Percentiles rank a stretch among this genome's conserved stretches.
phyloP scores from a whole-genome alignment of 2,113 vertebrate species.

The Atherinomorus stipes region DNA sequence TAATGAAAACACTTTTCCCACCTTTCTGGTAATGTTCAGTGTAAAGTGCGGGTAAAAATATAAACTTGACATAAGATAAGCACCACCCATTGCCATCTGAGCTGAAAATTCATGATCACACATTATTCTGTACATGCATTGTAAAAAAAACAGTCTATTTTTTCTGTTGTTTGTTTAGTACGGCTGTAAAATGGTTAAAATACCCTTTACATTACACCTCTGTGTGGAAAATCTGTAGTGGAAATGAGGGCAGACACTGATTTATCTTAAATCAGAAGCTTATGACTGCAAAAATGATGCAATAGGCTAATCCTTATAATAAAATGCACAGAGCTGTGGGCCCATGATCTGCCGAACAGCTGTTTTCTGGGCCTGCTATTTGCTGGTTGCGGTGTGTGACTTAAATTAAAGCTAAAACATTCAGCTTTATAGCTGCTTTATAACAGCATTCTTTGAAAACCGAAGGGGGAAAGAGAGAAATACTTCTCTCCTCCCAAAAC shows the following conservation, averaged over 20 bases:
- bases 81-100: slow-evolving; percentile 30
- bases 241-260: neutral
- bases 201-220: neutral
- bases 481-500: neutral
- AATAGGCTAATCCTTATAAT: neutral
- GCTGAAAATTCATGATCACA: neutral
- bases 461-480: too few relatives aligned
- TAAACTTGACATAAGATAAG: neutral
- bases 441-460: neutral
- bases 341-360: slow-evolving; percentile 21
- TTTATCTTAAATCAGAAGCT: neutral
- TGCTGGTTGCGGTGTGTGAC: slow-evolving; percentile 27
- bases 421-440: slow-evolving; percentile 4
- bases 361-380: slow-evolving; percentile 29
- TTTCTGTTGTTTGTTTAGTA: too few relatives aligned
- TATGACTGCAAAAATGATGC: neutral
- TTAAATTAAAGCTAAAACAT: slow-evolving; percentile 52
- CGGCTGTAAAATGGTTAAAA: neutral
- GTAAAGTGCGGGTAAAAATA: neutral
- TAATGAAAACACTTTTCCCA: neutral
- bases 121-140: neutral
- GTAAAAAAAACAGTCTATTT: too few relatives aligned
- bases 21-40: neutral
- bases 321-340: slow-evolving; percentile 12
- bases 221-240: neutral